Base-by-base conservation (phyloP, 2,888 invertebrate genomes). In the Amphiduros pacificus region DNA sequence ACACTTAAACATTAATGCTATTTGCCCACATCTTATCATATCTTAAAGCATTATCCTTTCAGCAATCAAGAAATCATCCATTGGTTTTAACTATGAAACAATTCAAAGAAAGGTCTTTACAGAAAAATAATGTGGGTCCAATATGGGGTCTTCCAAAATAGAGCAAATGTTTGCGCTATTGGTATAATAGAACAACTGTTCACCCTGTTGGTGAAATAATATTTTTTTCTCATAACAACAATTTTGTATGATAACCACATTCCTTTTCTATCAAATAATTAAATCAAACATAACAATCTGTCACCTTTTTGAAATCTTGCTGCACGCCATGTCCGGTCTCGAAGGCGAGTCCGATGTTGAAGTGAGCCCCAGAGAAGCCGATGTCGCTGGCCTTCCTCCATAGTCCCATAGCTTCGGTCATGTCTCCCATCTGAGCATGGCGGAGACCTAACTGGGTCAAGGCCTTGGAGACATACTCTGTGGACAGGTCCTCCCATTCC, bases 311-410 rank as follows among this genome's bases (percentile, higher is more conserved):
- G n/a, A 53, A 28, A 24, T 64, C 54, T 27, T 53, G 24, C 11
- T 41, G 24, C 20, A 41, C 44, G n/a, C 64, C 64, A 14, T 56
- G 40, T 5, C 64, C 64, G n/a, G 53, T 55, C 36, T 64, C 64
- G 32, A 61, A 64, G 32, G 58, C 52, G 27, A 64, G 54, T 11
- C 51, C 64, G 1, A 61, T 27, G 55, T 64, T 64, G 36, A 54
- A 64, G 32, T 61, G 54, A 1, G 64, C 58, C 31, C 58, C 55
- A 5, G 49, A 36, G 28, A 60, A 26, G 28, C 58, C 58, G 20
- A 28, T 54, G 2, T 52, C 50, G 27, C 49, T 44, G 17, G 61
- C 57, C 52, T 22, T 54, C 36, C 32, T 22, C 61, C 61, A 64
- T n/a, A 55, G 40, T 28, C 29, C 26, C 28, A 62, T 26, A 6